Conservation (phyloP, 2,797 vertebrate species). For the Artibeus jamaicensis region DNA sequence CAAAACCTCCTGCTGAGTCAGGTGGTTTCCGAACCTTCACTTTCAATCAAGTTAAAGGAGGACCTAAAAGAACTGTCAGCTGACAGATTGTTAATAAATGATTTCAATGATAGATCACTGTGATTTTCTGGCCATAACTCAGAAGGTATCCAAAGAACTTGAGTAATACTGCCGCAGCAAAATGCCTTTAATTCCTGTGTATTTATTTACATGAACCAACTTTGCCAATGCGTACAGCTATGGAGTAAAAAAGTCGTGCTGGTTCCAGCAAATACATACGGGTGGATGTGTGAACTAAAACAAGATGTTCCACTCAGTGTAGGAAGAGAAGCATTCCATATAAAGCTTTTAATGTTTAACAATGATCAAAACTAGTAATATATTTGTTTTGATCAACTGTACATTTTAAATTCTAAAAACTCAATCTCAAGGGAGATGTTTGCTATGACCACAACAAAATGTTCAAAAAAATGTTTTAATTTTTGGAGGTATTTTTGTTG, state of each 20-base stretch:
- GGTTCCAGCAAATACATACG: neutral
- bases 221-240: neutral
- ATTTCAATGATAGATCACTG: neutral
- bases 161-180: neutral
- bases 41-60: neutral
- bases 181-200: neutral
- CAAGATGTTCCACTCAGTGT: neutral
- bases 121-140: neutral
- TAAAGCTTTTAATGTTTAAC: neutral
- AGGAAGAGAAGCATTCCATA: conserved; percentile 15
- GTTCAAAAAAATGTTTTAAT: conserved; percentile 5
- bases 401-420: neutral
- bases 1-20: neutral
- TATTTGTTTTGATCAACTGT: neutral
- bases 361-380: neutral
- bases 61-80: neutral
- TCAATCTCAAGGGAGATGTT: conserved; percentile 8
- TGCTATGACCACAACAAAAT: neutral
- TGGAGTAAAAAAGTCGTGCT: neutral
- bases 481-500: neutral
- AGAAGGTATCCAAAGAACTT: neutral
- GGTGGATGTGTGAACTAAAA: neutral
- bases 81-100: neutral
- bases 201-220: neutral
- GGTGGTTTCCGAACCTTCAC: neutral